These are phyloP conservation scores for Ephialtes manifestator DNA, from an alignment of 2,888 invertebrate species.

Conservation along the genomic window DNA sequence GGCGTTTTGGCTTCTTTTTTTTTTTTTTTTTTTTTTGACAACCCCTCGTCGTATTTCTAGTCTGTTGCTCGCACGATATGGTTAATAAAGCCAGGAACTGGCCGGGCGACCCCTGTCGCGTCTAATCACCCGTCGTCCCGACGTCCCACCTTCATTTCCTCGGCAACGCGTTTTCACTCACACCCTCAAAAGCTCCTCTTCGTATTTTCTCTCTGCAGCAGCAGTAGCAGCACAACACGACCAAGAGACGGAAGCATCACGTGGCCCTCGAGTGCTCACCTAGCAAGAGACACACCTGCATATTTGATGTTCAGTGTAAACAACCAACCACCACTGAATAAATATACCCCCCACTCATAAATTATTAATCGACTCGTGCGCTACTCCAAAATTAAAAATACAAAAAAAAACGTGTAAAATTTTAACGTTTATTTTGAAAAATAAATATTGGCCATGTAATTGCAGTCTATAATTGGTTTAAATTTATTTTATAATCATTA, in stretches of 20 bases:
- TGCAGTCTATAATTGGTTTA: too few relatives aligned
- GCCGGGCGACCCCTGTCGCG: slow-evolving; percentile 79
- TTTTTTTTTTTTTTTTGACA: slow-evolving; percentile 15
- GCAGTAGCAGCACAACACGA: slow-evolving; percentile 57
- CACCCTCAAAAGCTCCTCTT: slow-evolving; percentile 64
- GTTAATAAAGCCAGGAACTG: slow-evolving; percentile 83
- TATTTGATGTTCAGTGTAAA: slow-evolving; percentile 84
- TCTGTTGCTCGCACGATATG: slow-evolving; percentile 73
- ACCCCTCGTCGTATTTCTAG: slow-evolving; percentile 41
- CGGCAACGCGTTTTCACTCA: slow-evolving; percentile 71
- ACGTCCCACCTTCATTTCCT: slow-evolving; percentile 70
- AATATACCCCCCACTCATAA: slow-evolving; percentile 80
- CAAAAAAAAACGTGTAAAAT: background rate
- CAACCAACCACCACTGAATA: slow-evolving; percentile 81
- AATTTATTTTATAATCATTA: too few relatives aligned
- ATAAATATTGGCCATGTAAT: background rate
- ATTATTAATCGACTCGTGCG: slow-evolving; percentile 79
- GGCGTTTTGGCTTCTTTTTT: too few relatives aligned
- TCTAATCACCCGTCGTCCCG: slow-evolving; percentile 83
- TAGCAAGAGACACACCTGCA: slow-evolving; percentile 82
- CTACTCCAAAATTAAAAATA: slow-evolving; percentile 79
- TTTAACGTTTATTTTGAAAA: slow-evolving; percentile 19
- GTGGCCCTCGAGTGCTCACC: slow-evolving; percentile 67
- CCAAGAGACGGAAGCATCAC: slow-evolving; percentile 35
- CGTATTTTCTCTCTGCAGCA: slow-evolving; percentile 65